These are phyloP conservation scores for Tanaodytes sp. DNA, from an alignment of 2,888 invertebrate genomes.

Conservation along the genomic window DNA sequence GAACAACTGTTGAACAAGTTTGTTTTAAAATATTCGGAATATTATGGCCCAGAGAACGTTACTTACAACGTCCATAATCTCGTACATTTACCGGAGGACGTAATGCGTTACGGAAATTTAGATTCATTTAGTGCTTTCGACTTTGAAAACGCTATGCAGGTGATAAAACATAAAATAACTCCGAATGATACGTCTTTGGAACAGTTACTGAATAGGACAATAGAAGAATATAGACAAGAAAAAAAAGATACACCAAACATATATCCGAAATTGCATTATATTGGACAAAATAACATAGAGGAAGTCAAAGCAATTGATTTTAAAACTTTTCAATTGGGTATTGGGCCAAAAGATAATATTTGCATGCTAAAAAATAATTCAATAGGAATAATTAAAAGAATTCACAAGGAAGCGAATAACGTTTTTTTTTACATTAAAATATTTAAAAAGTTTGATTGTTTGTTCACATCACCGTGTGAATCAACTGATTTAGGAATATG, in stretches of 20 bases:
- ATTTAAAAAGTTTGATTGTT: conserved; percentile 1
- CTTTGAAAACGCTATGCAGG: not conserved
- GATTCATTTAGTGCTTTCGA: not conserved
- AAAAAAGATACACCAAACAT: not conserved
- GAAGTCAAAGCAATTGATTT: conserved; percentile 9
- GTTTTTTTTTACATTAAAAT: not conserved
- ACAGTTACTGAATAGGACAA: conserved; percentile 9
- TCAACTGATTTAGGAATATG: conserved; percentile 12
- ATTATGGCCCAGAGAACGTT: conserved; percentile 52
- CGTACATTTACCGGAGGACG: conserved; percentile 51
- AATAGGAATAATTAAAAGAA: conserved; percentile 6
- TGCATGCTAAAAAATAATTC: conserved; percentile 12
- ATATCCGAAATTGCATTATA: conserved; percentile 15
- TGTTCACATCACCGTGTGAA: conserved; percentile 18
- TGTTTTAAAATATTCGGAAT: conserved; percentile 17
- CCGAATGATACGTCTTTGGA: conserved; percentile 1
- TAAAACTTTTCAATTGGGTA: conserved; percentile 4
- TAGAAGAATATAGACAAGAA: conserved; percentile 3
- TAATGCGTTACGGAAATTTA: not conserved
- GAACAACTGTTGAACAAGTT: conserved; percentile 7
- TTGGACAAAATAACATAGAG: not conserved
- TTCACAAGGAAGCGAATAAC: not conserved
- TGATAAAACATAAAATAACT: conserved; percentile 1
- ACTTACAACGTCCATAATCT: conserved; percentile 60
- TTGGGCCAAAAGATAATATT: conserved; percentile 9